Percentiles rank a stretch among this genome's conserved stretches.
Evolutionary conservation across 2,113 vertebrate genomes (phyloP).

Genomic region (Stomatorhinus ivindoensis): DNA sequence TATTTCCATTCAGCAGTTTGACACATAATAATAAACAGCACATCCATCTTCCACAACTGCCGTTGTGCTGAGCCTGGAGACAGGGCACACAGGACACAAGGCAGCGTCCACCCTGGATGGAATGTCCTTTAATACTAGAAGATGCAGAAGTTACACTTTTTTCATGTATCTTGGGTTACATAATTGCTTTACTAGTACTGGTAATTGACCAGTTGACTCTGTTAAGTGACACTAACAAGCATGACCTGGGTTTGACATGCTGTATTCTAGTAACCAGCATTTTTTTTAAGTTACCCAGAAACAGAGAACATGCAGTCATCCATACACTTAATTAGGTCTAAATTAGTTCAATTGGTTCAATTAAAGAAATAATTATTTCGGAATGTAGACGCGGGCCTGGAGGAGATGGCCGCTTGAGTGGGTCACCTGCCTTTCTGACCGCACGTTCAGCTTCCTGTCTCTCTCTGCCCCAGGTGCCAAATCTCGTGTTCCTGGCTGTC

Average conservation of each 20-base stretch:
- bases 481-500: conserved; percentile 87
- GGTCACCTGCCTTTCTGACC: not conserved
- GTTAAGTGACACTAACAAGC: not conserved
- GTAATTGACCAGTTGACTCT: not conserved
- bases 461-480: conserved; percentile 64
- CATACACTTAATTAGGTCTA: not conserved
- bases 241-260: not conserved
- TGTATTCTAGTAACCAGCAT: not conserved
- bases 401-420: not conserved
- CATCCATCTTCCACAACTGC: not conserved
- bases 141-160: not conserved
- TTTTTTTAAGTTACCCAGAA: not conserved
- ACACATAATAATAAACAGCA: not conserved
- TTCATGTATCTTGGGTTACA: not conserved
- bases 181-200: not conserved
- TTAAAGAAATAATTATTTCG: not conserved
- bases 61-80: not conserved
- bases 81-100: not conserved
- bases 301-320: not conserved
- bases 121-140: not conserved
- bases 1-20: not conserved
- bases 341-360: not conserved
- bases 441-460: not conserved
- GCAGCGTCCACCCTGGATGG: not conserved
- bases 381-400: not conserved